A percentile compares a stretch with the other conserved stretches of the same genome.
phyloP scores from a whole-genome alignment of 1,140 invertebrate species.

The Bombyx mandarina region DNA sequence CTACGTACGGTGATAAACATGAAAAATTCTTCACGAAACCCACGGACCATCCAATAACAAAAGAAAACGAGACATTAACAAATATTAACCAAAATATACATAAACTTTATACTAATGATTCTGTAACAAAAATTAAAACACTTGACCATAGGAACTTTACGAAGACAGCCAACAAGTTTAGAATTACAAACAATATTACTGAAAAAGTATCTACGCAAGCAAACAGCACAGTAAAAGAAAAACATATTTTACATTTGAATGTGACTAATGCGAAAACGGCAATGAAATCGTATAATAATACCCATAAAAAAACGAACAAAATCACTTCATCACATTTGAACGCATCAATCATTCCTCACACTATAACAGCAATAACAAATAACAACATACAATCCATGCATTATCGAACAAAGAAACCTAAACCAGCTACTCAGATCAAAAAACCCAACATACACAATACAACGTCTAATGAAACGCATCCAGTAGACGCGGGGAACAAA shows the following conservation, averaged over 20 bases:
- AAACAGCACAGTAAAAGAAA: not conserved
- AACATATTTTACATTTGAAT: not conserved
- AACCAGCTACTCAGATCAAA: slow-evolving; percentile 45
- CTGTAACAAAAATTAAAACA: too few species aligned
- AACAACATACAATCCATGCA: slow-evolving; percentile 52
- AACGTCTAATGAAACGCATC: slow-evolving; percentile 24
- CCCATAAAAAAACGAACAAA: not conserved
- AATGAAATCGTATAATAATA: slow-evolving; percentile 8
- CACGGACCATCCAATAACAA: not conserved
- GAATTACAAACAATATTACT: not conserved
- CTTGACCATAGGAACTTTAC: not conserved
- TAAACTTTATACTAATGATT: too few species aligned
- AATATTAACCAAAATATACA: too few species aligned
- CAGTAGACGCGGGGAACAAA: slow-evolving; percentile 27
- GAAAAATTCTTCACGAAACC: slow-evolving; percentile 49
- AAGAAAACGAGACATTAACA: too few species aligned
- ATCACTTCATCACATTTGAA: slow-evolving; percentile 4
- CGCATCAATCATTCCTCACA: slow-evolving; percentile 23
- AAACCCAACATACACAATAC: slow-evolving; percentile 30
- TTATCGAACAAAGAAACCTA: slow-evolving; percentile 53
- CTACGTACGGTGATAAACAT: slow-evolving; percentile 67
- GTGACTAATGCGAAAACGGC: not conserved
- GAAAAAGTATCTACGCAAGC: not conserved
- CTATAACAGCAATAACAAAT: slow-evolving; percentile 51
- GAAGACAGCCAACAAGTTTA: not conserved